Evolutionary conservation across 1,140 invertebrate genomes (phyloP), one percentile per base, ranked within the genome.

Genomic region (Nilaparvata lugens): DNA sequence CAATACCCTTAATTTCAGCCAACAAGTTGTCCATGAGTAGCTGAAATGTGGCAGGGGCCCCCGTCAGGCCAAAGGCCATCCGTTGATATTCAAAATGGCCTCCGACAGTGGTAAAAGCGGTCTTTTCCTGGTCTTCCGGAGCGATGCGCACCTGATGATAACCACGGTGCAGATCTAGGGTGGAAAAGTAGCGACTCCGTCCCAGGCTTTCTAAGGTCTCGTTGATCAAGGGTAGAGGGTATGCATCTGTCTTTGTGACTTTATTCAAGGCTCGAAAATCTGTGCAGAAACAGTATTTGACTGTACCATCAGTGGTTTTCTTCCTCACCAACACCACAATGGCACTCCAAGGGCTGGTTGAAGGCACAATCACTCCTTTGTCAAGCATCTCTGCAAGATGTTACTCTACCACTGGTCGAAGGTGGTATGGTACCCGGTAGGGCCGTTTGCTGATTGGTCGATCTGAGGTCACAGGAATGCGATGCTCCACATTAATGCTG

Each of bases 161-260:
- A 11, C 66, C 68, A 0, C n/a, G 11, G 1, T 53, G 57, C 1
- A 69, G 51, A 54, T 69, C 68, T 7, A 69, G 21, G 4, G 59
- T 61, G 1, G 62, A 48, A 31, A 68, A 70, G 45, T 66, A 69
- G 18, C 42, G 64, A 5, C 66, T 52, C 1, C 66, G 71, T 0
- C 66, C 66, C 23, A 80, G 48, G 25, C 65, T 65, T 59, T 77
- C 71, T 13, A 81, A 62, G 13, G 70, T 68, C n/a, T 77, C 73
- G 19, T 71, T 70, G 3, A 79, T 77, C 16, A 73, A 68, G 4
- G 78, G 77, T 6, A 79, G 56, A 4, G 77, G 78, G 64, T 70
- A 78, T 13, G 64, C 53, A 59, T 80, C 75, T 6, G 43, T 24
- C 7, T 60, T 43, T 16, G 64, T 70, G 16, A 60, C 24, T n/a